These are phyloP conservation scores for Cerastis rubricosa DNA, from an alignment of 2,888 invertebrate genomes.

Conservation along the genomic window DNA sequence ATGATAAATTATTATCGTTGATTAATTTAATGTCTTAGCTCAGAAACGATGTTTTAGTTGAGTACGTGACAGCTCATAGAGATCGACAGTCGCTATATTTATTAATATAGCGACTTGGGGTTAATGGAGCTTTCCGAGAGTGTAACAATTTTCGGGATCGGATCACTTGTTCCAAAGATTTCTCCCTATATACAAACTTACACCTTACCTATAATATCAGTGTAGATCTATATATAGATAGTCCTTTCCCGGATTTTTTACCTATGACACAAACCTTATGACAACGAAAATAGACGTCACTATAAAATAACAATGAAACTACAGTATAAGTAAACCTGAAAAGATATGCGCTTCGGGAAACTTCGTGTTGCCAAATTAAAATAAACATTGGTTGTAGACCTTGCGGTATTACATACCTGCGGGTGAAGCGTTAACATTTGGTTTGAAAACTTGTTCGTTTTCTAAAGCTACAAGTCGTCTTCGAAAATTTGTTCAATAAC, in stretches of 20 bases:
- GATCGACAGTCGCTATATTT: neutral
- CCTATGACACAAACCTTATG: neutral
- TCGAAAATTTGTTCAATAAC: no score
- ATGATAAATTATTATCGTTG: conserved; percentile 15
- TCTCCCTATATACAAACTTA: no score
- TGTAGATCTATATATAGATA: no score
- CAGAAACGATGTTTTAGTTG: neutral
- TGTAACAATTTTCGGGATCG: no score
- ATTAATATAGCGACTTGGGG: no score
- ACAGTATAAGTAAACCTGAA: neutral
- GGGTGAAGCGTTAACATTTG: no score
- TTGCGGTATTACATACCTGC: neutral
- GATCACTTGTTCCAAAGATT: no score
- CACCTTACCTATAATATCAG: no score
- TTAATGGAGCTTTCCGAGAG: no score
- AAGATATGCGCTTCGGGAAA: neutral
- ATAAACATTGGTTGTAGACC: neutral
- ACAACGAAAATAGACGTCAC: neutral
- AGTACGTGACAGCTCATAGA: neutral
- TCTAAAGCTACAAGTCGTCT: no score
- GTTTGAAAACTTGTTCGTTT: no score
- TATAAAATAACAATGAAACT: neutral
- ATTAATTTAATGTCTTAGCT: conserved; percentile 3
- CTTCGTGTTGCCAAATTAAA: neutral
- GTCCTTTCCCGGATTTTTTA: no score